These are phyloP conservation scores for Metallyticus violacea DNA, from an alignment of 2,888 invertebrate genomes.

Conservation along the genomic window DNA sequence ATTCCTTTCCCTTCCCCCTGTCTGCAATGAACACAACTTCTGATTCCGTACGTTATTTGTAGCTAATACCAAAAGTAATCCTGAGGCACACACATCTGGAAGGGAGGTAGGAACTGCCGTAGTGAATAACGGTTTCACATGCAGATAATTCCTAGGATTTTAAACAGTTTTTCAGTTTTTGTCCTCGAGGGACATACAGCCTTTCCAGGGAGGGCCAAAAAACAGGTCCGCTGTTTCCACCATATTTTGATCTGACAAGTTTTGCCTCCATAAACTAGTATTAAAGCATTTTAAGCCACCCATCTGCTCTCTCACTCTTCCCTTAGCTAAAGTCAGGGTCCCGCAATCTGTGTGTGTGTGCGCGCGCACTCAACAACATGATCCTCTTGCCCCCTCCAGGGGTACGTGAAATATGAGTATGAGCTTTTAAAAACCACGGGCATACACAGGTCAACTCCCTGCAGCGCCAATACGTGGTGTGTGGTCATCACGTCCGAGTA, in stretches of 20 bases:
- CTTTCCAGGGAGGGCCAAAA: neutral
- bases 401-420: conserved; percentile 23
- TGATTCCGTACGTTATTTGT: neutral
- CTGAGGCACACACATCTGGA: neutral
- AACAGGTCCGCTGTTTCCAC: neutral
- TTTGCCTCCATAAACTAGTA: conserved; percentile 30
- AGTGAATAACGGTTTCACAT: neutral
- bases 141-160: neutral
- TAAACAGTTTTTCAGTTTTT: conserved; percentile 14
- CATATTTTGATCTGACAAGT: conserved; percentile 30
- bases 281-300: conserved; percentile 27
- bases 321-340: neutral
- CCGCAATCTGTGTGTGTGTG: conserved; percentile 11
- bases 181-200: neutral
- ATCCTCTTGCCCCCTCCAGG: neutral
- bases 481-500: conserved; percentile 11
- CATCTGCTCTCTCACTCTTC: neutral
- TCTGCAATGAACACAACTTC: neutral
- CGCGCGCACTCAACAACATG: neutral
- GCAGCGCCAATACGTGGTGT: neutral
- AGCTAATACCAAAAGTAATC: neutral
- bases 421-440: conserved; percentile 22
- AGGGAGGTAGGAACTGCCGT: neutral
- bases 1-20: neutral
- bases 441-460: neutral